Percentiles rank a stretch among this genome's conserved stretches.
phyloP scores from a whole-genome alignment of 1,140 invertebrate species.

The Papilio polytes region DNA sequence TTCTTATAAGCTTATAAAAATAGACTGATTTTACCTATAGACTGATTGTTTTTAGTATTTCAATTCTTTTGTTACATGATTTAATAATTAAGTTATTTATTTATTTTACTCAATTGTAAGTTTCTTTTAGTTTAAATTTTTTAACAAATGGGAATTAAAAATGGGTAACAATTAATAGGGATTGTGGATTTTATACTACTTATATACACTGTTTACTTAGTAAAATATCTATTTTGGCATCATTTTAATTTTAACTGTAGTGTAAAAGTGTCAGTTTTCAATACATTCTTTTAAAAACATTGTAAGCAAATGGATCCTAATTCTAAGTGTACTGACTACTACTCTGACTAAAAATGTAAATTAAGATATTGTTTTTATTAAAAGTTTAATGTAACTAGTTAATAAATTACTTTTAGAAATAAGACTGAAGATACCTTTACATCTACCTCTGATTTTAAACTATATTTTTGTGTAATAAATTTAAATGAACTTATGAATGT shows the following conservation, averaged over 20 bases:
- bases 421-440: constrained; percentile 12
- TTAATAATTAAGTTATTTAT: neutral
- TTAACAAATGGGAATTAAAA: neutral
- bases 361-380: neutral
- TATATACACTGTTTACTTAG: neutral
- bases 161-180: neutral
- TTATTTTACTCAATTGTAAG: neutral
- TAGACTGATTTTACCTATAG: constrained; percentile 37
- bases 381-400: neutral
- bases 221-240: too few species aligned
- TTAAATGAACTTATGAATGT: neutral
- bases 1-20: constrained; percentile 25
- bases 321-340: too few species aligned
- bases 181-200: neutral
- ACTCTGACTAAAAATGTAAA: neutral
- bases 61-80: constrained; percentile 1
- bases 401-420: neutral
- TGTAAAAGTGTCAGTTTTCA: too few species aligned
- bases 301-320: neutral
- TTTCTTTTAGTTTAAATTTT: neutral
- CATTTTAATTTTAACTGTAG: too few species aligned
- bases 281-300: too few species aligned
- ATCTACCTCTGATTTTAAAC: constrained; percentile 15
- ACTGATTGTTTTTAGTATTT: constrained; percentile 21
- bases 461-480: constrained; percentile 8